Percentiles rank a stretch among this genome's conserved stretches.
Conservation (phyloP, 1,140 invertebrate species). For the Neodiprion lecontei region DNA sequence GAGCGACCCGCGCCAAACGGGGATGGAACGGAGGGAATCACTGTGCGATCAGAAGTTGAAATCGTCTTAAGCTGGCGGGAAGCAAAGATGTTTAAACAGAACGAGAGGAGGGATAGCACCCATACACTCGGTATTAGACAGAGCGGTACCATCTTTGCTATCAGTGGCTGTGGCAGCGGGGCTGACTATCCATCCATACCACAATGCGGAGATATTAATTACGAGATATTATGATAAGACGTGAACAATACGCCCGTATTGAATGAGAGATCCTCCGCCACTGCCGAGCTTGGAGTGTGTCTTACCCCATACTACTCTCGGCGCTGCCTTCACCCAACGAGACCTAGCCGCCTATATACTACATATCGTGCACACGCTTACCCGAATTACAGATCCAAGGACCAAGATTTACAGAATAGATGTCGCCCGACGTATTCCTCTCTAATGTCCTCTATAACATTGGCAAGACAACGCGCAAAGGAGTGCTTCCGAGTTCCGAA, state of each 20-base stretch:
- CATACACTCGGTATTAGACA: neutral
- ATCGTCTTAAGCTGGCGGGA: neutral
- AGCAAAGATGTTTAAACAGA: neutral
- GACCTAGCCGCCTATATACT: neutral
- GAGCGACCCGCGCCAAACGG: no score
- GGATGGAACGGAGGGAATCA: neutral
- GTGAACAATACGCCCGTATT: slow-evolving; percentile 62
- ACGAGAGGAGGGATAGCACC: neutral
- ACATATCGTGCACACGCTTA: neutral
- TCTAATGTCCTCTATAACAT: slow-evolving; percentile 10
- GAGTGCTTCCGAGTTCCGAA: neutral
- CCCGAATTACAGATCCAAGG: slow-evolving; percentile 12
- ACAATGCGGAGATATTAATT: slow-evolving; percentile 64
- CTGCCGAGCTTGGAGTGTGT: slow-evolving; percentile 35
- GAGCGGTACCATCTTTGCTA: slow-evolving; percentile 53
- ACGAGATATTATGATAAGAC: slow-evolving; percentile 64
- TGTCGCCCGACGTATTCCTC: slow-evolving; percentile 11
- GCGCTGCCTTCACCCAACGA: neutral
- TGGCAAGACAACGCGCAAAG: slow-evolving; percentile 1
- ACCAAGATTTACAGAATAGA: slow-evolving; percentile 12
- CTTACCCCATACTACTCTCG: slow-evolving; percentile 31
- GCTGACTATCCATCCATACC: slow-evolving; percentile 61
- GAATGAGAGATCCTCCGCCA: slow-evolving; percentile 56
- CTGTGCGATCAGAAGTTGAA: neutral
- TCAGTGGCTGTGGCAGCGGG: slow-evolving; percentile 59